Evolutionary conservation across 2,113 vertebrate genomes (phyloP).

Genomic region (Rissa tridactyla): DNA sequence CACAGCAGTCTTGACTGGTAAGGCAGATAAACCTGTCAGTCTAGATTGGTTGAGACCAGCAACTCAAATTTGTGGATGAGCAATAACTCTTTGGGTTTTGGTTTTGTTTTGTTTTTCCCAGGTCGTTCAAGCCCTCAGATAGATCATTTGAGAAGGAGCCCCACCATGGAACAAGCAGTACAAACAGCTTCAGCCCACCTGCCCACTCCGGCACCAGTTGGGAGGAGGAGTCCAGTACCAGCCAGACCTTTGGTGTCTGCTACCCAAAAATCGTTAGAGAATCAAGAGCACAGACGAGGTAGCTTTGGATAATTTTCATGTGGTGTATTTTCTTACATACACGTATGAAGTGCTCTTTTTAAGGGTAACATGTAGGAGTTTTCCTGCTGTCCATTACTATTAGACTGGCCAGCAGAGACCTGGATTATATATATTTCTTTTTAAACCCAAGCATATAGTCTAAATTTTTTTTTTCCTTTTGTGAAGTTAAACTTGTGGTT

Average conservation of each 20-base stretch:
- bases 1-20: background rate
- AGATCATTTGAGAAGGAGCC: constrained; percentile 84
- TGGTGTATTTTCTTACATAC: background rate
- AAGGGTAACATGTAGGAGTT: background rate
- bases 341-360: background rate
- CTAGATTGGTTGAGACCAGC: constrained; percentile 28
- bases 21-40: constrained; percentile 17
- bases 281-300: constrained; percentile 89
- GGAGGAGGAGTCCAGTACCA: constrained; percentile 81
- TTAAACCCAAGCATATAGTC: background rate
- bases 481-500: background rate
- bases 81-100: constrained; percentile 19
- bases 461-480: background rate
- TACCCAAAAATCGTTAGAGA: constrained; percentile 86
- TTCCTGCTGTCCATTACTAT: background rate
- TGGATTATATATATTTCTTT: background rate
- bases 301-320: constrained; percentile 15
- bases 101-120: constrained; percentile 55
- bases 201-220: constrained; percentile 76
- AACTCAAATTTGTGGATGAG: background rate
- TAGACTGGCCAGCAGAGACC: background rate
- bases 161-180: constrained; percentile 82
- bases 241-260: constrained; percentile 75
- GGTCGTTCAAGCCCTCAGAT: constrained; percentile 84
- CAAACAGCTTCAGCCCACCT: constrained; percentile 79